Evolutionary conservation across 2,797 vertebrate species (phyloP), one percentile per base, ranked within the genome.

Genomic region (Ptychadena robeensis): DNA sequence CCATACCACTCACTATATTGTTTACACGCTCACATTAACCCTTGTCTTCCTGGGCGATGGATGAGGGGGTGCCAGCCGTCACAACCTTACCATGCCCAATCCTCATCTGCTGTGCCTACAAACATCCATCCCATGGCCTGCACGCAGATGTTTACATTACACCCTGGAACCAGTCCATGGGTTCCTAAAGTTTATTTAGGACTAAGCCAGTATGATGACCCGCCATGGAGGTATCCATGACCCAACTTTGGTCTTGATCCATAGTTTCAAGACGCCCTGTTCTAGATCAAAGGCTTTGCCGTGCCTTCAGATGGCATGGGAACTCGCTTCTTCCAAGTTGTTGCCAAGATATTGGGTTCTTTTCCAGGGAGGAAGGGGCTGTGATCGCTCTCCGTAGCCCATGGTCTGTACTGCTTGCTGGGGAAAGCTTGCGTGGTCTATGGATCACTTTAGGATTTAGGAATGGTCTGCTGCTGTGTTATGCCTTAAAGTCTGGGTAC

Each of bases 401-500:
- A 7, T 53, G 40, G 30, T 72, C 30, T 68, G 12, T 28, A 25
- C 61, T 73, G 64, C 30, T 37, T 34, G 70, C 25, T 67, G 57
- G 64, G 30, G 28, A 48, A 44, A 32, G 12, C n/a, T 65, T 27
- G 69, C 37, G 32, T 53, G 27, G 63, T 66, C 40, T 79, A 79
- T 65, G 74, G 82, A 81, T 73, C 78, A 84, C 73, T 87, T 78
- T 86, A 82, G 77, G 80, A 87, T 86, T 86, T 83, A 85, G 85
- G 86, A 84, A 78, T 87, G 76, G 80, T 82, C 83, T 86, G 86
- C 77, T 86, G 81, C 81, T 79, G 82, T 86, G 87, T 71, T 63
- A 30, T 79, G 35, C 82, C 82, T 85, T 79, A 80, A 85, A 75
- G 78, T 44, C 25, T 32, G 38, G 28, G 40, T 2, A 35, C 34